Percentiles rank a stretch among this genome's conserved stretches.
Evolutionary conservation across 2,888 invertebrate genomes (phyloP).

Genomic region (Lithophane leautieri): DNA sequence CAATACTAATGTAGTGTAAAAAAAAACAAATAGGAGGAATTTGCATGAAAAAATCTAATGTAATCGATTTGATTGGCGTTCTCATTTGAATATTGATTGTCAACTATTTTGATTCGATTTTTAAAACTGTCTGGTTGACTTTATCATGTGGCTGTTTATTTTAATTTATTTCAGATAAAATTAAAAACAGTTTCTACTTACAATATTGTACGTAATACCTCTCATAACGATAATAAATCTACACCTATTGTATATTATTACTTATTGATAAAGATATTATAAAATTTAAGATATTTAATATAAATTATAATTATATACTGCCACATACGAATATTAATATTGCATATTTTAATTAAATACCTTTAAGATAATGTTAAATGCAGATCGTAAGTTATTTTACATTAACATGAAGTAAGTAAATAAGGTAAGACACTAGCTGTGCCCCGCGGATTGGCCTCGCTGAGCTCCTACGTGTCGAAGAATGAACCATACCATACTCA

Average conservation of each 20-base stretch:
- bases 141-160: no score
- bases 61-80: constrained; percentile 44
- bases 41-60: constrained; percentile 44
- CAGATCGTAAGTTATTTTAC: background rate
- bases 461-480: background rate
- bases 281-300: no score
- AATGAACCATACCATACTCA: background rate
- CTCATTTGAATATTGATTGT: constrained; percentile 43
- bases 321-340: background rate
- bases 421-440: background rate
- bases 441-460: background rate
- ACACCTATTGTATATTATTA: constrained; percentile 4
- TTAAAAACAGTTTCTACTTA: background rate
- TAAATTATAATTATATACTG: no score
- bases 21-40: constrained; percentile 67
- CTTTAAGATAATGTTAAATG: background rate
- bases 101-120: constrained; percentile 7
- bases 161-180: background rate
- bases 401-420: background rate
- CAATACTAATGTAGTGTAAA: constrained; percentile 63
- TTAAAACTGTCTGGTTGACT: background rate
- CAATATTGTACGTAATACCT: background rate
- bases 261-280: background rate
- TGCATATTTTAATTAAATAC: background rate
- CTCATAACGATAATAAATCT: background rate